Conservation (phyloP, 2,888 invertebrate genomes). For the Macrosiphum euphorbiae region DNA sequence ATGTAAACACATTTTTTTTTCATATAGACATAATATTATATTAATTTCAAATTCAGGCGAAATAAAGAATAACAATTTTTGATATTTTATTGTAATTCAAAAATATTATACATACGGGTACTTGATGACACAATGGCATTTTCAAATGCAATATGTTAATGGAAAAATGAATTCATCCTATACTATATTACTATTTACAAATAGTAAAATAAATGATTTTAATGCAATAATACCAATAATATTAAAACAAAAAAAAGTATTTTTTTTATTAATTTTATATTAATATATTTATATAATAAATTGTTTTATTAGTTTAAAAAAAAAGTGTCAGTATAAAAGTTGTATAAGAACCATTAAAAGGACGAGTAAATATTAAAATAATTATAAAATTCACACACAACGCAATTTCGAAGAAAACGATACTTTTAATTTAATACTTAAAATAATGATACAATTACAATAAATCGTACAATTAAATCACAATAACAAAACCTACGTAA, state of each 20-base stretch:
- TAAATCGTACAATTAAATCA: slow-evolving; percentile 53
- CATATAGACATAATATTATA: too few species aligned
- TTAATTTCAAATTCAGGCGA: too few species aligned
- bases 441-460: slow-evolving; percentile 51
- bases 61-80: too few species aligned
- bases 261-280: not conserved
- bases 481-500: slow-evolving; percentile 51
- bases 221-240: too few species aligned
- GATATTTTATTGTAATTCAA: too few species aligned
- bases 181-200: too few species aligned
- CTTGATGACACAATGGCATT: too few species aligned
- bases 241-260: not conserved
- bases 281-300: not conserved
- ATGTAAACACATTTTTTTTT: too few species aligned
- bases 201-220: too few species aligned
- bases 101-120: too few species aligned
- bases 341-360: not conserved
- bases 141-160: too few species aligned
- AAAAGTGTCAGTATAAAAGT: not conserved
- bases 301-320: not conserved
- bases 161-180: too few species aligned
- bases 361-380: not conserved
- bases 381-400: not conserved
- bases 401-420: slow-evolving; percentile 17
- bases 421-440: slow-evolving; percentile 29